Percentiles rank a stretch among this genome's conserved stretches.
These are phyloP conservation scores for Eulemur mongoz DNA, from an alignment of 2,797 vertebrate genomes.

Conservation along the genomic window DNA sequence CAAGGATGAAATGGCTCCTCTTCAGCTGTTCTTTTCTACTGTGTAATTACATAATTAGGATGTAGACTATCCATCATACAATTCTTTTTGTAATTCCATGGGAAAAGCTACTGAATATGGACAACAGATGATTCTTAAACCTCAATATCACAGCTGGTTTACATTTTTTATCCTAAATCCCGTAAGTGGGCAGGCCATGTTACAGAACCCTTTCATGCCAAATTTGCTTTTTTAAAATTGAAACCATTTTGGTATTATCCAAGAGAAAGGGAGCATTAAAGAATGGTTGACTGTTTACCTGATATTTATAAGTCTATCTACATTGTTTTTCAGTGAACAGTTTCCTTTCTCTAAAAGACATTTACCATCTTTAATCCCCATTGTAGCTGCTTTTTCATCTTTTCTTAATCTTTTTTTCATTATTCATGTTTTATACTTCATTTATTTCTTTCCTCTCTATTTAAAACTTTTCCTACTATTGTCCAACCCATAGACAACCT, in stretches of 20 bases:
- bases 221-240: constrained; percentile 71
- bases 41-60: constrained; percentile 81
- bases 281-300: constrained; percentile 44
- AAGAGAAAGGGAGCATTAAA: constrained; percentile 46
- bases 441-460: not conserved
- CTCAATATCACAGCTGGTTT: constrained; percentile 77
- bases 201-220: constrained; percentile 74
- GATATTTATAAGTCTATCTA: not conserved
- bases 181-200: constrained; percentile 68
- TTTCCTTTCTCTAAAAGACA: not conserved
- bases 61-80: constrained; percentile 72
- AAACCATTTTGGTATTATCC: constrained; percentile 65
- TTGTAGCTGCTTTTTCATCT: not conserved
- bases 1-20: constrained; percentile 55
- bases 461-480: not conserved
- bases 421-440: not conserved
- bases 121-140: constrained; percentile 75
- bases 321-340: not conserved
- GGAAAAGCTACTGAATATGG: constrained; percentile 77
- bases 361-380: not conserved
- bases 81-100: constrained; percentile 77
- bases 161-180: constrained; percentile 75
- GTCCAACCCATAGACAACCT: not conserved
- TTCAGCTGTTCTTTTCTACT: constrained; percentile 79
- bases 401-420: not conserved